phyloP scores from a whole-genome alignment of 1,140 invertebrate species.

The Tigriopus japonicus region DNA sequence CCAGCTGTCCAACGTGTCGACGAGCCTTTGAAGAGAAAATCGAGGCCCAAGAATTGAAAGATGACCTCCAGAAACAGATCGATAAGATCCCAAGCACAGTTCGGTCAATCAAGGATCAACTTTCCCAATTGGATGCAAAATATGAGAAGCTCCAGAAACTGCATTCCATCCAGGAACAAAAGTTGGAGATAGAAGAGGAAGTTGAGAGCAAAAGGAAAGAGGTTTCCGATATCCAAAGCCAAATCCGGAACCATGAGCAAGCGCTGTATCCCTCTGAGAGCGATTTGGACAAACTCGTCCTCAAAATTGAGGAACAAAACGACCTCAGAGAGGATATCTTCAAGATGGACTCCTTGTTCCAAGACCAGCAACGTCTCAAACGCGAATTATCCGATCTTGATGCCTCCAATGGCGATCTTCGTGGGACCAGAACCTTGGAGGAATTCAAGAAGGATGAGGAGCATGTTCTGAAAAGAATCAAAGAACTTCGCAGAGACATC shows the following conservation, averaged over 20 bases:
- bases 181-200: neutral
- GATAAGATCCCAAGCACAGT: conserved; percentile 9
- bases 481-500: neutral
- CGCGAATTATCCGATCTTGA: no score
- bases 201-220: neutral
- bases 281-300: neutral
- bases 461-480: neutral
- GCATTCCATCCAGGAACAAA: neutral
- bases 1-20: conserved; percentile 8
- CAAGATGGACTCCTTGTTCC: no score
- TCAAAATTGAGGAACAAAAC: neutral
- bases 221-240: neutral
- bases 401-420: no score
- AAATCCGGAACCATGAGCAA: conserved; percentile 4
- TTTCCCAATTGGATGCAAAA: neutral
- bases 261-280: neutral
- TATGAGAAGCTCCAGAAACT: neutral
- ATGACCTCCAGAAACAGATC: neutral
- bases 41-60: conserved; percentile 4
- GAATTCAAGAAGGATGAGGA: conserved; percentile 4
- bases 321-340: conserved; percentile 6
- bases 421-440: neutral
- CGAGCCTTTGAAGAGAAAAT: neutral
- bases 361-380: no score
- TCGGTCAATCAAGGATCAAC: neutral